These are phyloP conservation scores for Monodelphis domestica DNA, from an alignment of 2,797 vertebrate species.

Conservation along the genomic window DNA sequence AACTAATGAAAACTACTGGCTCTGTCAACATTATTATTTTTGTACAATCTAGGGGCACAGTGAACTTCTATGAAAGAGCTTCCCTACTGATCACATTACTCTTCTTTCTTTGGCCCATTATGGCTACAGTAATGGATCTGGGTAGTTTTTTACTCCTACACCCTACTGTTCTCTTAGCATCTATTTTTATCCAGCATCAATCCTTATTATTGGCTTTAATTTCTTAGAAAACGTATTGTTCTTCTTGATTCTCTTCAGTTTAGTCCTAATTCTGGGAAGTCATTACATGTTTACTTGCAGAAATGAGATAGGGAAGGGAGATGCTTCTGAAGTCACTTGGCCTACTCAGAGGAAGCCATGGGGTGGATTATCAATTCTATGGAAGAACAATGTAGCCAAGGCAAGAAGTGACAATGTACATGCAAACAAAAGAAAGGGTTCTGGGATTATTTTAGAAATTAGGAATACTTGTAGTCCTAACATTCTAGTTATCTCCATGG, in stretches of 20 bases:
- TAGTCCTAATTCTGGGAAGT: background rate
- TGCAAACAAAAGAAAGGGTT: background rate
- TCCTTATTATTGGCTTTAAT: background rate
- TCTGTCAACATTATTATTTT: slow-evolving; percentile 12
- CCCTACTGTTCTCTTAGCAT: background rate
- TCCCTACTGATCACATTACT: slow-evolving; percentile 32
- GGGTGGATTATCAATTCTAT: background rate
- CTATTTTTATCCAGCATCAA: background rate
- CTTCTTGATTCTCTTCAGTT: background rate
- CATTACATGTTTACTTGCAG: background rate
- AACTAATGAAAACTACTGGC: slow-evolving; percentile 2
- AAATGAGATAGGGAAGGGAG: background rate
- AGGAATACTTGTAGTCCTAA: background rate
- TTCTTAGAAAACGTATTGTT: background rate
- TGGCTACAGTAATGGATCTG: background rate
- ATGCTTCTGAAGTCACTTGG: background rate
- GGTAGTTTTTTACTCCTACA: background rate
- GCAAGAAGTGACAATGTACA: background rate
- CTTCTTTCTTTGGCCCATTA: slow-evolving; percentile 34
- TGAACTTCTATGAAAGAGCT: background rate
- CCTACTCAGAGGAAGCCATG: background rate
- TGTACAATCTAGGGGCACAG: slow-evolving; percentile 33
- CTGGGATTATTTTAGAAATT: background rate
- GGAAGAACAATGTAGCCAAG: background rate
- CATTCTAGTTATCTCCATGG: background rate